Evolutionary conservation across 2,888 invertebrate species (phyloP).

Genomic region (Scrobipalpa costella): DNA sequence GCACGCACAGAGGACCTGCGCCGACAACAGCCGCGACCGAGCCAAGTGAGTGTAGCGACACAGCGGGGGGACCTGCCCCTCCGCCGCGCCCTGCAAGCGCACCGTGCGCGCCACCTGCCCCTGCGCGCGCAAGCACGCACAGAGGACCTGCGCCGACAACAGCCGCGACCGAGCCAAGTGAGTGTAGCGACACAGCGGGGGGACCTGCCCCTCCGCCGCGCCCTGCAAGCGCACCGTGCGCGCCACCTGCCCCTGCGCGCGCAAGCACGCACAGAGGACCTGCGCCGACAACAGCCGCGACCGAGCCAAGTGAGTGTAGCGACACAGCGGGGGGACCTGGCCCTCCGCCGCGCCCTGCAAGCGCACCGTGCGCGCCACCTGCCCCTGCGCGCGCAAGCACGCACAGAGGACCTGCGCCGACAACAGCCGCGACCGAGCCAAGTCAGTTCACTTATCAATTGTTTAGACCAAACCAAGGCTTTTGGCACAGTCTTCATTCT

Average conservation of each 20-base stretch:
- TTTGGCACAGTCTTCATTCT: constrained; percentile 59
- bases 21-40: constrained; percentile 87
- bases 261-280: constrained; percentile 84
- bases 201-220: too few relatives aligned
- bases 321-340: background rate
- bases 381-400: constrained; percentile 89
- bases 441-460: constrained; percentile 77
- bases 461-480: constrained; percentile 83
- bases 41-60: constrained; percentile 73
- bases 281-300: constrained; percentile 89
- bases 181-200: constrained; percentile 25
- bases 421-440: constrained; percentile 85
- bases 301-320: constrained; percentile 73
- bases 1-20: constrained; percentile 85
- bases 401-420: constrained; percentile 87
- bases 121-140: constrained; percentile 88
- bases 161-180: constrained; percentile 84
- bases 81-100: constrained; percentile 87
- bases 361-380: constrained; percentile 87
- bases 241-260: constrained; percentile 91
- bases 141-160: constrained; percentile 88
- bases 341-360: constrained; percentile 88
- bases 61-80: constrained; percentile 89
- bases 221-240: constrained; percentile 86
- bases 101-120: constrained; percentile 88